Conservation (phyloP, 2,113 vertebrate genomes). For the Gnathonemus longibarbis region DNA sequence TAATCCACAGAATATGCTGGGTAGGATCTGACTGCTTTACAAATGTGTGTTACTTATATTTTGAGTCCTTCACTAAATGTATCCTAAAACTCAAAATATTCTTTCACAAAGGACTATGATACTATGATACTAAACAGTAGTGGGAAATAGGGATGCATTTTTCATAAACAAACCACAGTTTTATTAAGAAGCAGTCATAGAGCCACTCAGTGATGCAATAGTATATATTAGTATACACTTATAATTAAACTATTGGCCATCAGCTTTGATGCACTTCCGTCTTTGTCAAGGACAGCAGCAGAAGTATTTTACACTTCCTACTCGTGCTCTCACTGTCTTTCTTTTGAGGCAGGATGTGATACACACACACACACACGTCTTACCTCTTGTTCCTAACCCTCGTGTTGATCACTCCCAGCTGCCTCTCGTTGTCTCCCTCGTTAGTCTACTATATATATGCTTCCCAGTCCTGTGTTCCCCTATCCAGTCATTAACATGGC, state of each 20-base stretch:
- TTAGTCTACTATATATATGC: neutral
- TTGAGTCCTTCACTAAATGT: neutral
- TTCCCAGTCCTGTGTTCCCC: neutral
- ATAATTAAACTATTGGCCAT: neutral
- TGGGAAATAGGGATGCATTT: neutral
- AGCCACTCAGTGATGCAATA: neutral
- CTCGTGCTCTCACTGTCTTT: neutral
- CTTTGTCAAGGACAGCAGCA: constrained; percentile 2
- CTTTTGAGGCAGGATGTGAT: neutral
- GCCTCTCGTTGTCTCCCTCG: neutral
- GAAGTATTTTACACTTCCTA: neutral
- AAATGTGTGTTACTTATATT: neutral
- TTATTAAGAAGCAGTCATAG: neutral
- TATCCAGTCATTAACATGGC: neutral
- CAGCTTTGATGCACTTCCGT: neutral
- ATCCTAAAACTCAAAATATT: neutral
- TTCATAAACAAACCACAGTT: neutral
- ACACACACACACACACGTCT: neutral
- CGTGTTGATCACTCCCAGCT: neutral
- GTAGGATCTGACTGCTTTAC: neutral
- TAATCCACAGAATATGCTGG: neutral
- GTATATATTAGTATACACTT: neutral
- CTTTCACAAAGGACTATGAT: neutral
- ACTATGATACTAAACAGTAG: neutral
- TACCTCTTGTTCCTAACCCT: neutral